Base-by-base conservation (phyloP, 1,140 invertebrate genomes). In the Drosophila truncata region DNA sequence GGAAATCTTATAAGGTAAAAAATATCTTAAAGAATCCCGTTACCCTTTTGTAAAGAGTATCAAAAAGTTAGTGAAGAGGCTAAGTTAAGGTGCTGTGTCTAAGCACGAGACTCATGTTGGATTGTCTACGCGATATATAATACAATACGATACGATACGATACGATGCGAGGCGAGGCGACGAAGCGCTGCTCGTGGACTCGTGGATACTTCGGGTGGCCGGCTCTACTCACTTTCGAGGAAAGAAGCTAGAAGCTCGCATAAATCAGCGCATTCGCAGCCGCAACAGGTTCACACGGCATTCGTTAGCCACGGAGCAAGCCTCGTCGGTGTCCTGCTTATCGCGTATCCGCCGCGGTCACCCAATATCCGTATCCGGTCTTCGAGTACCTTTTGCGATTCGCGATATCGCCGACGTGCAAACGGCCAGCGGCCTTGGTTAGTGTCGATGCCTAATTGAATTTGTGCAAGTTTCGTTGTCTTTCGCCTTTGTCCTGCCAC, bases 261-360 rank as follows among this genome's bases (percentile, higher is more conserved):
- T 88, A 88, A 88, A 88, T 88, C 84, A 88, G 67, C 65, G 84
- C 67, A 67, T 79, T 61, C 82, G 64, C 50, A 66, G 46, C 75
- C 54, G 85, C 85, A 90, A 90, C 85, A 90, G 86, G 85, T 90
- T 91, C 85, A 90, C 75, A 91, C 76, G 82, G 86, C 81, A 85
- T 85, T 90, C 81, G 85, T 73, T 81, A 78, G 85, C 71, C 85
- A 85, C 74, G 73, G 85, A 81, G 81, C 52, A 65, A 69, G 78
- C 73, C 57, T 90, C 84, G 81, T 77, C 20, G 62, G 59, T 58
- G 46, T 77, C 57, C 64, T 61, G 47, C 23, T 50, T 62, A 60
- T 82, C 62, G 44, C 47, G 52, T 76, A 59, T 47, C 35, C 50
- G 39, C 67, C 27, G 25, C 27, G 37, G 33, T 41, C 1, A 9